Conservation (phyloP, 2,888 invertebrate genomes). For the Phaedon cochleariae region DNA sequence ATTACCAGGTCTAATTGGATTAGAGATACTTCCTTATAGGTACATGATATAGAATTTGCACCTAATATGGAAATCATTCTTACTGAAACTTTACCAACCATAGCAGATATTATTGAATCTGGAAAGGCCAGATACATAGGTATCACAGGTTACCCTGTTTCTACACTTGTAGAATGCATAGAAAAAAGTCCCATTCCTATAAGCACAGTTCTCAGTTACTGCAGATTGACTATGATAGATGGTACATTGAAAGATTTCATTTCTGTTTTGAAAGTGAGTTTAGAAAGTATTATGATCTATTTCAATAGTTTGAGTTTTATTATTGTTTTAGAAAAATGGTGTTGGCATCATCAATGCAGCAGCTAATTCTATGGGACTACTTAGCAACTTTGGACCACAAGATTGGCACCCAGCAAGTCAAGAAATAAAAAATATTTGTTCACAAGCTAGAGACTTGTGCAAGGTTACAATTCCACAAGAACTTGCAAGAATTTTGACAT, state of each 20-base stretch:
- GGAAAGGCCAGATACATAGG: conserved; percentile 84
- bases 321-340: conserved; percentile 67
- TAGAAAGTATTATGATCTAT: background rate
- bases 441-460: conserved; percentile 72
- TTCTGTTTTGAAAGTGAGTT: conserved; percentile 76
- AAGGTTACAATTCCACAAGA: conserved; percentile 63
- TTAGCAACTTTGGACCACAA: conserved; percentile 78
- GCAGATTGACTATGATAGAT: conserved; percentile 83
- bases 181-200: conserved; percentile 69
- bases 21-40: conserved; percentile 63
- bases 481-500: too few relatives aligned
- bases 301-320: too few relatives aligned
- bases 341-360: conserved; percentile 87
- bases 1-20: background rate
- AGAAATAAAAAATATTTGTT: conserved; percentile 69
- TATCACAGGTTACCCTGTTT: conserved; percentile 86
- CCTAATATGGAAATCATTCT: conserved; percentile 77
- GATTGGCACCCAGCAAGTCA: conserved; percentile 83
- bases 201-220: conserved; percentile 78
- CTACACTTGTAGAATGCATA: conserved; percentile 77
- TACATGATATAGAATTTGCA: conserved; percentile 94
- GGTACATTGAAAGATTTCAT: conserved; percentile 77
- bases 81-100: conserved; percentile 85
- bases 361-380: conserved; percentile 82
- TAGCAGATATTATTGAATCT: conserved; percentile 76